Evolutionary conservation across 2,888 invertebrate species (phyloP), one percentile per base, ranked within the genome.

Genomic region (Cephus nigrinus): DNA sequence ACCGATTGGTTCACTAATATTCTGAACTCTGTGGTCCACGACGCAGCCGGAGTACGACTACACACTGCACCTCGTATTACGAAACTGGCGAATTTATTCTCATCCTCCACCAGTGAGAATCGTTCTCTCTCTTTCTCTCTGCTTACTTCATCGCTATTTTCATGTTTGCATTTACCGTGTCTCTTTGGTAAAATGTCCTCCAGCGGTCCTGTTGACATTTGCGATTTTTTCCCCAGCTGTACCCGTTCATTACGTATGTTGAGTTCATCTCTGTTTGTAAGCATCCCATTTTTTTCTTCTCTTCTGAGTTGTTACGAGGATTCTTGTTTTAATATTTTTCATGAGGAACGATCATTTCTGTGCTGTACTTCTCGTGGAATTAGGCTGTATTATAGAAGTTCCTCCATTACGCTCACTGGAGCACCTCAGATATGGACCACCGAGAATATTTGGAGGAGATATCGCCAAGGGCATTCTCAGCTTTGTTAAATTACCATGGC

Each of bases 101-200:
- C 71, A 71, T 71, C 71, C 31, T 32, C 71, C 71, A 31, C 31
- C 31, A 71, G 15, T 15, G 71, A 15, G 31, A n/a, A 30, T 30
- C 31, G 12, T 71, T 55, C 55, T 55, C 15, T 40, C 23, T 40
- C 15, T 40, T 40, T 40, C 40, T 23, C 55, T 55, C 23, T 32
- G 71, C 31, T 71, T 31, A 71, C 12, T 71, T 71, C 71, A 71
- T 71, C 31, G 32, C 32, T 71, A 71, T 71, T 71, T 71, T 71
- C 12, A 32, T 32, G 32, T 30, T 31, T 71, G 71, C 71, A 71
- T 32, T 71, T 71, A 32, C 12, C 71, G 31, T 32, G 71, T 3
- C 71, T 31, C 71, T 71, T 32, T 32, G 4, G 71, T 31, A 71
- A 71, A 55, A 55, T 55, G 2, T 55, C 55, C 55, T 55, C 55